Percentiles rank a stretch among this genome's conserved stretches.
These are phyloP conservation scores for Melanotaenia pygmaea DNA, from an alignment of 2,797 vertebrate genomes.

Conservation along the genomic window DNA sequence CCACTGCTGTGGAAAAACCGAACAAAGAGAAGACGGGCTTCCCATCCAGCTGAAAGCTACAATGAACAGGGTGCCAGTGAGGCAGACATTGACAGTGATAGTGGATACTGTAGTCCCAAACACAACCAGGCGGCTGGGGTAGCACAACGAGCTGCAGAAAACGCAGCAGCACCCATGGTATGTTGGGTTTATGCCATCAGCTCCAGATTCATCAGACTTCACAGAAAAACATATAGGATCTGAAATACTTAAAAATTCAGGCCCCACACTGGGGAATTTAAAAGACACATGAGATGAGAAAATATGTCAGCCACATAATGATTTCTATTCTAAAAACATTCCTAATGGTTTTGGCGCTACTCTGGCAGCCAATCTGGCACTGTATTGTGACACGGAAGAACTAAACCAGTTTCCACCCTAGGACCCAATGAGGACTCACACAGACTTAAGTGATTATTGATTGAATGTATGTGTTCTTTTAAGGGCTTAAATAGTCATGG, in stretches of 20 bases:
- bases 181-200: neutral
- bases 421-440: too few relatives aligned
- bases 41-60: slow-evolving; percentile 90
- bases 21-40: slow-evolving; percentile 86
- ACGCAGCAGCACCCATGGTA: slow-evolving; percentile 59
- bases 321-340: neutral
- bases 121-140: slow-evolving; percentile 85
- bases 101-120: slow-evolving; percentile 97
- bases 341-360: neutral
- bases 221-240: neutral
- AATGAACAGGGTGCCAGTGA: slow-evolving; percentile 93
- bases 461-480: too few relatives aligned
- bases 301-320: too few relatives aligned
- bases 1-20: slow-evolving; percentile 90
- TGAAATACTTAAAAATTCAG: neutral
- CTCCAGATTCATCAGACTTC: neutral
- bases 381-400: neutral
- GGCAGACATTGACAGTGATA: slow-evolving; percentile 98
- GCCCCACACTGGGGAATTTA: neutral
- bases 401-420: neutral
- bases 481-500: too few relatives aligned
- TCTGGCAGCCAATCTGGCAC: too few relatives aligned
- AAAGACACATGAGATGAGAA: neutral
- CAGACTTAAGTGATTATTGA: too few relatives aligned
- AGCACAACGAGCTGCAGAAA: slow-evolving; percentile 63